phyloP scores from a whole-genome alignment of 2,888 invertebrate genomes.

The Polylopha cassiicola region DNA sequence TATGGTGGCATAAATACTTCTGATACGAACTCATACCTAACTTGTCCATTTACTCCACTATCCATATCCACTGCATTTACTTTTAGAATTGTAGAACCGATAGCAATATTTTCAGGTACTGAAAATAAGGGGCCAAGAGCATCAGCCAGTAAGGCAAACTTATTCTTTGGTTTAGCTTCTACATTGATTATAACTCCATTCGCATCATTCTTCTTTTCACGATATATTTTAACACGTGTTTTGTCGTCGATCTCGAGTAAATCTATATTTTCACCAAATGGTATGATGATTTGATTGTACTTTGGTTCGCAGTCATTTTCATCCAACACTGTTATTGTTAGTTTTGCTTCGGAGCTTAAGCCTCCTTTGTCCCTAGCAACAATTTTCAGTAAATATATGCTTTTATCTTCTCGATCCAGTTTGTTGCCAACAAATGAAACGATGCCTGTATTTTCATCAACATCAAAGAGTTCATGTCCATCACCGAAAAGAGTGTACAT shows the following conservation, averaged over 20 bases:
- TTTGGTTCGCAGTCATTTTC: conserved; percentile 88
- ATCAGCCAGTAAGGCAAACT: conserved; percentile 49
- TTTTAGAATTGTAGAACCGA: conserved; percentile 83
- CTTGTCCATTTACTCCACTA: conserved; percentile 81
- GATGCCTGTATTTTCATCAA: conserved; percentile 80
- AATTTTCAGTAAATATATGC: conserved; percentile 81
- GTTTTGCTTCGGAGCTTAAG: conserved; percentile 82
- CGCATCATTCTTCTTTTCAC: conserved; percentile 53
- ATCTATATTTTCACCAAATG: conserved; percentile 81
- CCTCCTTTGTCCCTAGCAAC: conserved; percentile 88
- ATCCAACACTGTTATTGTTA: conserved; percentile 84
- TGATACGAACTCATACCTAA: conserved; percentile 83
- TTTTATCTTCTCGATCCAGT: conserved; percentile 86
- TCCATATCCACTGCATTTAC: conserved; percentile 85
- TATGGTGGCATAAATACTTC: conserved; percentile 81
- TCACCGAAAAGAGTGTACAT: conserved; percentile 84
- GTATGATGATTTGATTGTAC: conserved; percentile 83
- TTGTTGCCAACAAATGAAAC: conserved; percentile 76
- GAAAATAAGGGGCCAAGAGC: conserved; percentile 79
- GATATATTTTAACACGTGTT: conserved; percentile 64
- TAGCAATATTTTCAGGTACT: conserved; percentile 83
- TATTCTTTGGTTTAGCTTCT: conserved; percentile 58
- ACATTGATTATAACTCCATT: conserved; percentile 46
- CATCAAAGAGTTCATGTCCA: conserved; percentile 83
- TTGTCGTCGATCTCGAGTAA: conserved; percentile 80